phyloP scores from a whole-genome alignment of 2,888 invertebrate genomes.

The Andrena bucephala region DNA sequence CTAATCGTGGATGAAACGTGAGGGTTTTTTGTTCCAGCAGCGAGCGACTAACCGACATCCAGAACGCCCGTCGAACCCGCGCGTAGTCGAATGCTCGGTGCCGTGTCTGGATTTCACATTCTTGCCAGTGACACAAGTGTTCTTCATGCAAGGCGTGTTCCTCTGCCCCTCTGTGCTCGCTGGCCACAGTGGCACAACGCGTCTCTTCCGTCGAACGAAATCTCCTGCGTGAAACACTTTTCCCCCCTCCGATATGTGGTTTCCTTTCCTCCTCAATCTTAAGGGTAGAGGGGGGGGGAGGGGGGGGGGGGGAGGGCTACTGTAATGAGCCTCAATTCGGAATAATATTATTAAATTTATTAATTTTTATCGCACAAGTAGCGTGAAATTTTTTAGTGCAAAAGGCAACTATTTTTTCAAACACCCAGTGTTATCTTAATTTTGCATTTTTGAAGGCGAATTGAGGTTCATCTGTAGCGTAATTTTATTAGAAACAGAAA shows the following conservation, averaged over 20 bases:
- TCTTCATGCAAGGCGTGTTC: conserved; percentile 68
- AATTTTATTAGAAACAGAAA: too few species aligned
- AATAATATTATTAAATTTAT: too few species aligned
- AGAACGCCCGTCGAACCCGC: not conserved
- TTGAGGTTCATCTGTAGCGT: too few species aligned
- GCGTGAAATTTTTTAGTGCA: too few species aligned
- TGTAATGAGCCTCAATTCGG: not conserved
- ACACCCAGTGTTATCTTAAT: too few species aligned
- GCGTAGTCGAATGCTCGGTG: conserved; percentile 24
- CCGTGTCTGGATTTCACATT: conserved; percentile 66
- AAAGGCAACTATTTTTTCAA: too few species aligned
- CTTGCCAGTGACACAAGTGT: conserved; percentile 57
- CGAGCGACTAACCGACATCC: conserved; percentile 22
- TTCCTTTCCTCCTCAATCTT: conserved; percentile 2
- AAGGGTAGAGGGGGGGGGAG: too few species aligned
- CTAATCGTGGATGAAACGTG: conserved; percentile 31
- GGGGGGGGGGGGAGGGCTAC: not conserved
- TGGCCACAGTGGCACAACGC: conserved; percentile 47
- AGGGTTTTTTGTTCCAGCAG: conserved; percentile 30
- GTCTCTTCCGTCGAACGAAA: conserved; percentile 60
- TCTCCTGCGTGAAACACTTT: conserved; percentile 47
- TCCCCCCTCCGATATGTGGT: not conserved
- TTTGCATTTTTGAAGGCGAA: too few species aligned
- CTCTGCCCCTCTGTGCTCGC: conserved; percentile 45
- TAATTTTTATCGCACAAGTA: too few species aligned